A percentile compares a stretch with the other conserved stretches of the same genome.
phyloP scores from a whole-genome alignment of 1,140 invertebrate species.

The Trichonephila clavipes region DNA sequence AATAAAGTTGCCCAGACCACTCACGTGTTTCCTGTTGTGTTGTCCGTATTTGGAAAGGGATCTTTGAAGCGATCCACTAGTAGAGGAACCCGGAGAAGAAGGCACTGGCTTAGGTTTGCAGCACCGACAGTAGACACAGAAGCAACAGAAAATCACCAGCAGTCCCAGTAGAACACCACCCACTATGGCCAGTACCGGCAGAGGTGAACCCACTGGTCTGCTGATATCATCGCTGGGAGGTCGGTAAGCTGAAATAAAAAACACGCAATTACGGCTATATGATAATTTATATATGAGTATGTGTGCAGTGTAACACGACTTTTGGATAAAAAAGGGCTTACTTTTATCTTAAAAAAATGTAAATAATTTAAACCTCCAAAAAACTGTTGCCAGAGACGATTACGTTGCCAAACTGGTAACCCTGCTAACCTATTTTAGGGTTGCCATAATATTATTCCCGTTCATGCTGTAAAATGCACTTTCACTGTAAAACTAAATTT shows the following conservation, averaged over 20 bases:
- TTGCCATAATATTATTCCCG: too few species aligned
- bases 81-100: constrained; percentile 33
- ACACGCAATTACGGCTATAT: not conserved
- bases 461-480: too few species aligned
- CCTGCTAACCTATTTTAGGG: too few species aligned
- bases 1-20: not conserved
- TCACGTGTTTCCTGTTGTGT: constrained; percentile 74
- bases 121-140: constrained; percentile 63
- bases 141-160: constrained; percentile 43
- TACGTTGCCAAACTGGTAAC: too few species aligned
- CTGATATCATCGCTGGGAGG: not conserved
- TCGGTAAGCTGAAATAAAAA: constrained; percentile 33
- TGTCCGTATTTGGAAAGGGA: constrained; percentile 70
- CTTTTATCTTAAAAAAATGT: too few species aligned
- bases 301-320: too few species aligned
- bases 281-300: too few species aligned
- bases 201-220: not conserved
- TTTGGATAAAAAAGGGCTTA: too few species aligned
- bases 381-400: too few species aligned
- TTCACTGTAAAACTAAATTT: too few species aligned
- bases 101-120: constrained; percentile 54
- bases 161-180: not conserved
- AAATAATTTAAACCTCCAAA: too few species aligned
- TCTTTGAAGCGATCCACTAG: constrained; percentile 63
- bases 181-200: constrained; percentile 55